A percentile compares a stretch with the other conserved stretches of the same genome.
phyloP scores from a whole-genome alignment of 2,888 invertebrate species.

The Brenthis daphne region DNA sequence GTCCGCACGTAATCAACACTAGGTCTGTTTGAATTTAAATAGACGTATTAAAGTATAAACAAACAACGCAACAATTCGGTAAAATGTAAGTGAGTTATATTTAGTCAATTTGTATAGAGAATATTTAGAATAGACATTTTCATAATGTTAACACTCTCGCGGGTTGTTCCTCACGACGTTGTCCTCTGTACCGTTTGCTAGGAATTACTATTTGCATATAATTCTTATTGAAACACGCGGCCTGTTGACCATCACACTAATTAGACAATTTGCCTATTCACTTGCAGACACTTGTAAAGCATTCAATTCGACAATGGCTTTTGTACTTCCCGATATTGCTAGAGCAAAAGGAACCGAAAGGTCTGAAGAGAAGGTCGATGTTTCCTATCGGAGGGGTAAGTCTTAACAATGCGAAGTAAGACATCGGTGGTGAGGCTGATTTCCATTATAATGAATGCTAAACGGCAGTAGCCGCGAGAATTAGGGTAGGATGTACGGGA shows the following conservation, averaged over 20 bases:
- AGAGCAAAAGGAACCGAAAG: conserved; percentile 29
- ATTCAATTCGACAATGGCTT: conserved; percentile 31
- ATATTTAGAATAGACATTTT: not conserved
- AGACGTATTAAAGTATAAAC: conserved; percentile 18
- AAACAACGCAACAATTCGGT: conserved; percentile 33
- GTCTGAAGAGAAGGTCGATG: conserved; percentile 40
- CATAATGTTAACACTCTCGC: conserved; percentile 24
- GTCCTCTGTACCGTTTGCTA: conserved; percentile 35
- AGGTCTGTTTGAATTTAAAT: conserved; percentile 24
- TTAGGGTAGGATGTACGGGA: conserved; percentile 63
- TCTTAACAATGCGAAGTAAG: conserved; percentile 58
- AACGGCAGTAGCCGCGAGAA: conserved; percentile 69
- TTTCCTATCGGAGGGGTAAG: conserved; percentile 40
- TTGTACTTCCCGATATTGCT: conserved; percentile 28
- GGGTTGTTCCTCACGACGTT: conserved; percentile 15
- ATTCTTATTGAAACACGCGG: conserved; percentile 59
- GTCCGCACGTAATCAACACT: conserved; percentile 18
- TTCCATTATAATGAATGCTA: conserved; percentile 77
- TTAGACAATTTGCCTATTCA: conserved; percentile 75
- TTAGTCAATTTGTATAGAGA: not conserved
- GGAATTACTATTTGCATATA: conserved; percentile 57
- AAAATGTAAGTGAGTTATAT: conserved; percentile 8
- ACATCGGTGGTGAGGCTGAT: conserved; percentile 65
- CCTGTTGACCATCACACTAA: conserved; percentile 62
- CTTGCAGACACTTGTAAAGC: conserved; percentile 46